Evolutionary conservation across 1,140 invertebrate genomes (phyloP).

Genomic region (Ganaspis sp.): DNA sequence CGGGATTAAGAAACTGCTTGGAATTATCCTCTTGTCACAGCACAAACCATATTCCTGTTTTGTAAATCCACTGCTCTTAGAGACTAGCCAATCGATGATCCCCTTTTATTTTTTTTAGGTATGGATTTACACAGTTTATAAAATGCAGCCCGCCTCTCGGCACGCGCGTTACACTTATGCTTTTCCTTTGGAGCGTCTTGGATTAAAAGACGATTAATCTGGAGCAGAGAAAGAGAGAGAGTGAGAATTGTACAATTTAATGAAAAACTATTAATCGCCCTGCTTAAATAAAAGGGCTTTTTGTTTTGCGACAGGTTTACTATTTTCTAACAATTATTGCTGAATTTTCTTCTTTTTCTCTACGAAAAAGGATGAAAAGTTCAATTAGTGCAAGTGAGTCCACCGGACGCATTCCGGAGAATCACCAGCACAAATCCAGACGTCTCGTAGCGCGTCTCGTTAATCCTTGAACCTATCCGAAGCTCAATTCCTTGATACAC

Average conservation of each 20-base stretch:
- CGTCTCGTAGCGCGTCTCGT: conserved; percentile 64
- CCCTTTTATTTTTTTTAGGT: conserved; percentile 75
- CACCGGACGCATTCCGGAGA: conserved; percentile 70
- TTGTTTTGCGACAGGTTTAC: conserved; percentile 1
- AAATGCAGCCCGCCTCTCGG: conserved; percentile 71
- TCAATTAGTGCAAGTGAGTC: conserved; percentile 46
- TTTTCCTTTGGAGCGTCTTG: conserved; percentile 37
- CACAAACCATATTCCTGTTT: not conserved
- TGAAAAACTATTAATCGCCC: not conserved
- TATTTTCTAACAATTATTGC: not conserved
- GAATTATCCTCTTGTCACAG: not conserved
- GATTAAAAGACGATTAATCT: not conserved
- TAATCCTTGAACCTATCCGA: conserved; percentile 22
- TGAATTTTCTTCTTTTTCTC: conserved; percentile 32
- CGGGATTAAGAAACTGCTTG: too few species aligned
- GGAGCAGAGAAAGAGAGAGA: not conserved
- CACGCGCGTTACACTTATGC: conserved; percentile 65
- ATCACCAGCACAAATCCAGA: conserved; percentile 52
- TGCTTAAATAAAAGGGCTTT: not conserved
- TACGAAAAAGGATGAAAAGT: conserved; percentile 33
- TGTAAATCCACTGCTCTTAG: conserved; percentile 39
- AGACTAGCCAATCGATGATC: conserved; percentile 71
- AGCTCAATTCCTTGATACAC: not conserved
- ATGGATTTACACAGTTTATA: conserved; percentile 72
- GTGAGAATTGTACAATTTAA: too few species aligned